Conservation (phyloP, 2,113 vertebrate genomes). For the Megaceryle maxima region DNA sequence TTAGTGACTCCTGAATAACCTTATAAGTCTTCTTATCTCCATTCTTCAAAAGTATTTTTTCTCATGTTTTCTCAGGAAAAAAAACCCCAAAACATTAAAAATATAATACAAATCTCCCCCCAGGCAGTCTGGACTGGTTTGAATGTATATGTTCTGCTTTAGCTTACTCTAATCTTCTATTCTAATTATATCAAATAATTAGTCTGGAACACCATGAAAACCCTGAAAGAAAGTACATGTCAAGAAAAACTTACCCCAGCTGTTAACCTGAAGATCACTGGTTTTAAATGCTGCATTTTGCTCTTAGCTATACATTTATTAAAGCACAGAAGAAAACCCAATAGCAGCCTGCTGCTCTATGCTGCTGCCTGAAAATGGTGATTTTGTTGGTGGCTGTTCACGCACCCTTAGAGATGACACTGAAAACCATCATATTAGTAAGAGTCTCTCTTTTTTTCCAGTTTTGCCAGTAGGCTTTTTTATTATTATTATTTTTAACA, state of each 20-base stretch:
- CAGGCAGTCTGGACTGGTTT: not conserved
- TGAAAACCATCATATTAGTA: not conserved
- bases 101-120: not conserved
- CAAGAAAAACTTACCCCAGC: not conserved
- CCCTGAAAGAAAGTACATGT: slow-evolving; percentile 7
- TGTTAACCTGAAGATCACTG: not conserved
- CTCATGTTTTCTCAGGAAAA: not conserved
- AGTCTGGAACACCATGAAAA: slow-evolving; percentile 27
- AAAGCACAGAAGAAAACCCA: not conserved
- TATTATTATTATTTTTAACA: not conserved
- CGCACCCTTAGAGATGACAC: not conserved
- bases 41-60: not conserved
- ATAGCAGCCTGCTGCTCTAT: not conserved
- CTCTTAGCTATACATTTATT: slow-evolving; percentile 20
- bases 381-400: not conserved
- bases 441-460: not conserved
- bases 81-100: not conserved
- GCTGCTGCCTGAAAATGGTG: not conserved
- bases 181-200: slow-evolving; percentile 56
- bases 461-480: not conserved
- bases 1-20: not conserved
- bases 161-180: slow-evolving; percentile 6
- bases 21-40: not conserved
- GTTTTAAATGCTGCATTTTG: slow-evolving; percentile 20
- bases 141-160: not conserved